Evolutionary conservation across 2,888 invertebrate species (phyloP).

Genomic region (Himalopsyche japonica): DNA sequence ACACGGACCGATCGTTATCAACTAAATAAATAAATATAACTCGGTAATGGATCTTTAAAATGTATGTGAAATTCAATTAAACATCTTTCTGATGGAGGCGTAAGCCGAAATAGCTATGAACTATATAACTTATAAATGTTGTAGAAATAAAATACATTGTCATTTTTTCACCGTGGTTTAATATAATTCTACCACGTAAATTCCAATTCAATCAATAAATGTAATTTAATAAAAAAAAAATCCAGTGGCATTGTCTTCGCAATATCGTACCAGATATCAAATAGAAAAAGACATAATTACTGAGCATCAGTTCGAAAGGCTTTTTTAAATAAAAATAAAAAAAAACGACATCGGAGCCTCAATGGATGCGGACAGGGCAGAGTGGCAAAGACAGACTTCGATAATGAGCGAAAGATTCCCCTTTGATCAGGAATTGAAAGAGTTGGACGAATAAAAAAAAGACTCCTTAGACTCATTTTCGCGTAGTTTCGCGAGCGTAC

Average conservation of each 20-base stretch:
- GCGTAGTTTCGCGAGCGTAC: background rate
- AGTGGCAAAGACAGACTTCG: background rate
- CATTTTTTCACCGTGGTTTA: too few relatives aligned
- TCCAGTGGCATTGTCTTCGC: background rate
- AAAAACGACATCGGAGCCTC: background rate
- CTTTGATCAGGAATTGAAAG: background rate
- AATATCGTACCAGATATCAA: background rate
- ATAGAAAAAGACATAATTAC: background rate
- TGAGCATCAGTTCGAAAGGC: background rate
- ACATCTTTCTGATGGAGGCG: too few relatives aligned
- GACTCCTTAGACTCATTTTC: background rate
- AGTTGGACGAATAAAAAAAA: background rate
- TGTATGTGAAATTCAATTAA: too few relatives aligned
- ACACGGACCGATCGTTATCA: too few relatives aligned
- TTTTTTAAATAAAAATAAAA: background rate
- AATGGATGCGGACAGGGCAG: background rate
- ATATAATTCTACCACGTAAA: too few relatives aligned
- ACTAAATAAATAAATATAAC: too few relatives aligned
- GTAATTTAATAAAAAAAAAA: too few relatives aligned
- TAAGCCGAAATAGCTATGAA: too few relatives aligned
- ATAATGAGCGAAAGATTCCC: background rate
- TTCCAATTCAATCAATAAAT: too few relatives aligned
- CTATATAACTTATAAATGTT: too few relatives aligned
- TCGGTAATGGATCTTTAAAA: too few relatives aligned
- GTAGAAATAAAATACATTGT: too few relatives aligned